Base-by-base conservation (phyloP, 2,888 invertebrate species). In the Clusia tigrina region DNA sequence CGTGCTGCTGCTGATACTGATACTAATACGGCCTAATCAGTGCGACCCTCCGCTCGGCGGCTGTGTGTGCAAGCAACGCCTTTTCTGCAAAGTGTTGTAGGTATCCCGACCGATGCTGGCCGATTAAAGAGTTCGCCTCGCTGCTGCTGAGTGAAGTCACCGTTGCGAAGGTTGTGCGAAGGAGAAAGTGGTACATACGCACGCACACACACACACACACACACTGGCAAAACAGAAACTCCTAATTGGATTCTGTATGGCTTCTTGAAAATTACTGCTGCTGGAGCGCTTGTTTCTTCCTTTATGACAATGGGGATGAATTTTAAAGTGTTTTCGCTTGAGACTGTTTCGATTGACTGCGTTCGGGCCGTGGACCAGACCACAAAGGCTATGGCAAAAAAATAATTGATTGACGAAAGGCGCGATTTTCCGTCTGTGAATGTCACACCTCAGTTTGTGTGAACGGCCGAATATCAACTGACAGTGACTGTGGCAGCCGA, bases 391-490 rank as follows among this genome's bases (percentile, higher is more conserved):
- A 51, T 32, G 51, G 42, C 48, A 58, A 25, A 32, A 37, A 25
- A 22, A 5, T 22, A 23, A 56, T 20, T 56, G 46, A 57, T 51
- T 58, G 58, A 37, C 58, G 58, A 26, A 58, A 32, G 20, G 32
- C 23, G 32, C 48, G 5, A 15, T 48, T 48, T 48, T 18, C 48
- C 22, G 48, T 48, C 22, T n/a, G 42, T 17, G 9, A 67, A 68
- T 72, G 69, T 68, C 74, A 75, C 81, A 78, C 81, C 73, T 78
- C 72, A 73, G 74, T 70, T 73, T 73, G 68, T 73, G 74, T 73
- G 70, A 72, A 78, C 78, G 77, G 79, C 75, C 78, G 74, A 81
- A 76, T 75, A 79, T 80, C 79, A 78, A 82, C 82, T 82, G 76
- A 74, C 23, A 63, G 66, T n/a, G 20, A 53, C 53, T 56, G 58